Conservation (phyloP, 1,140 invertebrate genomes). For the Lasioglossum albipes region DNA sequence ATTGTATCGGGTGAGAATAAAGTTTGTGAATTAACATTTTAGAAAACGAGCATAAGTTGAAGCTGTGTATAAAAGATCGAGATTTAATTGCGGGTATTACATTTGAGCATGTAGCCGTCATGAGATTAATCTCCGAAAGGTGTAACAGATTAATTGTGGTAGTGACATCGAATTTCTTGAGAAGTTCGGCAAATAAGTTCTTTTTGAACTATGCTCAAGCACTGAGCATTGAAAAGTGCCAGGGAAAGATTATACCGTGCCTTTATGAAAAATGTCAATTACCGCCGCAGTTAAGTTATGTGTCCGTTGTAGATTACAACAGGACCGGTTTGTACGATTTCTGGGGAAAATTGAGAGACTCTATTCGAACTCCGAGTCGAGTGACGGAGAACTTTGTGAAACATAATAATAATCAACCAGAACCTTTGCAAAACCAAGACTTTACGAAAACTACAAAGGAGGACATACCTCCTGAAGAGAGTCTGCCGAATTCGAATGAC, state of each 20-base stretch:
- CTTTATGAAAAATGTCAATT: constrained; percentile 82
- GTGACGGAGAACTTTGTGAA: not conserved
- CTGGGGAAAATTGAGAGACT: constrained; percentile 82
- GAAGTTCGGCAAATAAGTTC: constrained; percentile 86
- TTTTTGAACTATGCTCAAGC: constrained; percentile 87
- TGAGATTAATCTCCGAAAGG: constrained; percentile 86
- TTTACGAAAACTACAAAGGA: not conserved
- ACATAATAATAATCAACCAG: not conserved
- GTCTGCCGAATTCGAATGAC: not conserved
- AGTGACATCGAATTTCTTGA: constrained; percentile 86
- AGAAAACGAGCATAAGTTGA: constrained; percentile 83
- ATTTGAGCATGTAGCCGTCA: constrained; percentile 86
- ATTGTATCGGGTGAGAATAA: no score
- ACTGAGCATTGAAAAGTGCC: constrained; percentile 83
- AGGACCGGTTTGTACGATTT: constrained; percentile 82
- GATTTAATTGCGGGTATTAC: constrained; percentile 83
- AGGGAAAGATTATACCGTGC: constrained; percentile 85
- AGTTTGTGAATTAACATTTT: no score
- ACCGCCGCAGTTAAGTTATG: constrained; percentile 82
- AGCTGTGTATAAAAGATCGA: constrained; percentile 85
- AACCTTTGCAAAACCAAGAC: not conserved
- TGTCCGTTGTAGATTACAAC: constrained; percentile 81
- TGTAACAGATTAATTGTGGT: constrained; percentile 87
- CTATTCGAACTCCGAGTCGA: constrained; percentile 68
- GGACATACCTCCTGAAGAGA: not conserved